phyloP scores from a whole-genome alignment of 1,140 invertebrate species.

The Eumaeus atala region DNA sequence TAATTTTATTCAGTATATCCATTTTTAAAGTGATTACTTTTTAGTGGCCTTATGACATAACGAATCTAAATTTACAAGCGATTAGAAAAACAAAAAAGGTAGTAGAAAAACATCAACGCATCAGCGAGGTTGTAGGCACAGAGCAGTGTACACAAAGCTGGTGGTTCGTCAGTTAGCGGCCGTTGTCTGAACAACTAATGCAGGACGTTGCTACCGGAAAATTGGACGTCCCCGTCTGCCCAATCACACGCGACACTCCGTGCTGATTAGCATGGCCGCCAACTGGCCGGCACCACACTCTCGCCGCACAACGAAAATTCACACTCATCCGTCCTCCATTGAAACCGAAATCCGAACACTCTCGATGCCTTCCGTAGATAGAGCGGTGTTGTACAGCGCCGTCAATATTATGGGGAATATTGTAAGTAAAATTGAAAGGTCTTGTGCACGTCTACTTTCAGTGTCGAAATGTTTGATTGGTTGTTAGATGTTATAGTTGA shows the following conservation, averaged over 20 bases:
- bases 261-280: conserved; percentile 61
- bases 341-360: conserved; percentile 40
- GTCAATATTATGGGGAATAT: conserved; percentile 34
- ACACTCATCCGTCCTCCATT: conserved; percentile 50
- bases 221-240: conserved; percentile 65
- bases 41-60: too few relatives aligned
- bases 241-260: conserved; percentile 70
- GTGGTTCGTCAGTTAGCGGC: conserved; percentile 39
- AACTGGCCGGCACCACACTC: conserved; percentile 21
- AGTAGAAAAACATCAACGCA: background rate
- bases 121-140: conserved; percentile 5
- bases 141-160: conserved; percentile 7
- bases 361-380: conserved; percentile 32
- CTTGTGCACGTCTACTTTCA: background rate
- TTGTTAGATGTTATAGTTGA: too few relatives aligned
- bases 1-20: too few relatives aligned
- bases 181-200: conserved; percentile 57
- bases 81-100: too few relatives aligned
- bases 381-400: conserved; percentile 46
- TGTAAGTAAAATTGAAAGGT: conserved; percentile 15
- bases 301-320: conserved; percentile 47
- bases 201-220: conserved; percentile 60
- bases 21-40: too few relatives aligned
- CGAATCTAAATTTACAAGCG: too few relatives aligned
- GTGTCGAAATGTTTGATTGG: too few relatives aligned